Evolutionary conservation across 1,140 invertebrate genomes (phyloP).

Genomic region (Drosophila erecta): DNA sequence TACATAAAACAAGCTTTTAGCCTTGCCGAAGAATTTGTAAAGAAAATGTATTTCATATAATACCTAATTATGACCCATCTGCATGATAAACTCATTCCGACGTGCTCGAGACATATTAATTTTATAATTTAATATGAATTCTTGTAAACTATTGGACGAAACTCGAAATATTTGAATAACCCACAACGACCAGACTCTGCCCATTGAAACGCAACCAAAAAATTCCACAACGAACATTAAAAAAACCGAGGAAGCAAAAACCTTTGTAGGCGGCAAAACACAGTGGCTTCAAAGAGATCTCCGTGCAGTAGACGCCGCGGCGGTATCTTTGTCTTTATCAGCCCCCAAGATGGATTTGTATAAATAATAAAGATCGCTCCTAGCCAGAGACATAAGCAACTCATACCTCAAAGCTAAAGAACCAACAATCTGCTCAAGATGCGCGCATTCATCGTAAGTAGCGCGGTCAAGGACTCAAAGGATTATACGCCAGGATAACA

Average conservation of each 20-base stretch:
- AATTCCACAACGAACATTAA: conserved; percentile 71
- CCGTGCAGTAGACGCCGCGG: conserved; percentile 59
- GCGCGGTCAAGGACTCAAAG: conserved; percentile 3
- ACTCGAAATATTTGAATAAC: conserved; percentile 75
- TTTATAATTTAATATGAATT: conserved; percentile 79
- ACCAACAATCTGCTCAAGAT: conserved; percentile 64
- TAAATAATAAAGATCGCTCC: conserved; percentile 75
- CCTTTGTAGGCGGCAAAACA: conserved; percentile 78
- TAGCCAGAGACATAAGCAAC: conserved; percentile 64
- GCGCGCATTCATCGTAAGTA: conserved; percentile 76
- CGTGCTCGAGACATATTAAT: conserved; percentile 76
- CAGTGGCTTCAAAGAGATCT: conserved; percentile 76
- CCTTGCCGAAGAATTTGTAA: conserved; percentile 73
- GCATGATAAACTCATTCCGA: conserved; percentile 61
- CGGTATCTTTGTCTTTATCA: conserved; percentile 75
- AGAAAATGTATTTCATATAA: conserved; percentile 63
- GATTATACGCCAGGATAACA: conserved; percentile 16
- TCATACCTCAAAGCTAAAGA: conserved; percentile 62
- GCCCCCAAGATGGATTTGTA: conserved; percentile 80
- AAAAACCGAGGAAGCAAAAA: conserved; percentile 66
- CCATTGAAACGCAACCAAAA: conserved; percentile 69
- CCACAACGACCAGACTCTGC: conserved; percentile 57
- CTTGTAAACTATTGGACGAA: conserved; percentile 80
- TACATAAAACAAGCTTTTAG: conserved; percentile 70
- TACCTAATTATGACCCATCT: conserved; percentile 77